phyloP scores from a whole-genome alignment of 2,797 vertebrate species.

The Mus minutoides region DNA sequence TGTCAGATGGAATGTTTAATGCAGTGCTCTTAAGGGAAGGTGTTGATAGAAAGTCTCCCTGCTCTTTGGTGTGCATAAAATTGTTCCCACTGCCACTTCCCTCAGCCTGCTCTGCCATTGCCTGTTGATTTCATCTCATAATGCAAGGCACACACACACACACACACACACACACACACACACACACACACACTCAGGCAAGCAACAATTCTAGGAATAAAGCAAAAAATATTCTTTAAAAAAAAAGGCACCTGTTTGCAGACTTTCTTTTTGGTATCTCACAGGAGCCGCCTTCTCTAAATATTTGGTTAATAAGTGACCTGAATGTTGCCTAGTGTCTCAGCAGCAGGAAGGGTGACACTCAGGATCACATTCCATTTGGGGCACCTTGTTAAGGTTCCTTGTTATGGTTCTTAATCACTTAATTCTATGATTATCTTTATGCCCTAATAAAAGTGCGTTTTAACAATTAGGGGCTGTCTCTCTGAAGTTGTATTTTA shows the following conservation, averaged over 20 bases:
- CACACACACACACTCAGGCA: not conserved
- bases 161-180: not conserved
- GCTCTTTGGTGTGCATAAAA: constrained; percentile 74
- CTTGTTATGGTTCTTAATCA: constrained; percentile 66
- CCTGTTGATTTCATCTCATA: constrained; percentile 30
- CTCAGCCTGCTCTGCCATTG: not conserved
- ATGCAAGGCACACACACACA: not conserved
- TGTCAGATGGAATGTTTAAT: constrained; percentile 79
- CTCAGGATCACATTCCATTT: constrained; percentile 5
- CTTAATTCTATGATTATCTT: constrained; percentile 77
- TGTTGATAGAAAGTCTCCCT: constrained; percentile 80
- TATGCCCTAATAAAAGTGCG: constrained; percentile 72
- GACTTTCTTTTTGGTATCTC: constrained; percentile 27
- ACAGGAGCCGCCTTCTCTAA: not conserved
- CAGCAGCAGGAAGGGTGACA: not conserved
- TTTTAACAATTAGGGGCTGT: constrained; percentile 73
- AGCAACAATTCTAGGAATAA: constrained; percentile 45
- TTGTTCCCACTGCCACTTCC: constrained; percentile 52
- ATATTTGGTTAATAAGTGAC: constrained; percentile 51
- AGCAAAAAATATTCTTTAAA: not conserved
- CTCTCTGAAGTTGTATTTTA: constrained; percentile 77
- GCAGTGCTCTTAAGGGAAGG: constrained; percentile 73
- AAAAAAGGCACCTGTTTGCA: not conserved
- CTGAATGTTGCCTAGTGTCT: not conserved
- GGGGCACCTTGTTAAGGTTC: not conserved